Evolutionary conservation across 2,797 vertebrate genomes (phyloP).

Genomic region (Threskiornis aethiopicus): DNA sequence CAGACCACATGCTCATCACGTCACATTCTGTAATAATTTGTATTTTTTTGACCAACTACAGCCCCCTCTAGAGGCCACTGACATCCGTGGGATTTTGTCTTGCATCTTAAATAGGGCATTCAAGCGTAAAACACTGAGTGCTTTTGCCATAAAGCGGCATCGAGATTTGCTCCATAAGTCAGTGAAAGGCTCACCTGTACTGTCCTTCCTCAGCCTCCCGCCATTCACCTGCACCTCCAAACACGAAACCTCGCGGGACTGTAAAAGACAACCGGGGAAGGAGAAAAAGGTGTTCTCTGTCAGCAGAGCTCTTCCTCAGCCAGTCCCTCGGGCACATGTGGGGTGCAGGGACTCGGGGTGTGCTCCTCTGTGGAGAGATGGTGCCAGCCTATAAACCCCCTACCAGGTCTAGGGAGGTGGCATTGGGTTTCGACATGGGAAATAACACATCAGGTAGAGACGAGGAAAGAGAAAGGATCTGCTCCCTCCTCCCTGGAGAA

Average conservation of each 20-base stretch:
- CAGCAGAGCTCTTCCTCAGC: neutral
- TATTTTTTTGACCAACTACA: neutral
- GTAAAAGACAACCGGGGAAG: neutral
- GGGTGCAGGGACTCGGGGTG: rapidly evolving
- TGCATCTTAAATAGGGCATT: neutral
- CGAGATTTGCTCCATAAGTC: neutral
- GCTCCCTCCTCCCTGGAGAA: rapidly evolving
- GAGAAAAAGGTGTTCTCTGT: rapidly evolving
- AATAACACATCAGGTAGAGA: neutral
- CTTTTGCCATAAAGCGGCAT: neutral
- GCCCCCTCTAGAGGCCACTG: neutral
- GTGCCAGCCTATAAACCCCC: neutral
- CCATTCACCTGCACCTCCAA: conserved; percentile 69
- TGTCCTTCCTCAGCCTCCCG: conserved; percentile 15
- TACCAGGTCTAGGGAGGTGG: neutral
- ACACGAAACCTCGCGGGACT: conserved; percentile 77
- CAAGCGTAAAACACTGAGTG: neutral
- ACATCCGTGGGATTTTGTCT: neutral
- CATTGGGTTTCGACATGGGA: neutral
- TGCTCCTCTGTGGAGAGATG: rapidly evolving
- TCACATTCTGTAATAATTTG: neutral
- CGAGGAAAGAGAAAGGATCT: neutral
- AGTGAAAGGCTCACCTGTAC: neutral
- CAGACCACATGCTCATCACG: neutral
- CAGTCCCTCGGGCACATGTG: rapidly evolving